Percentiles rank a stretch among this genome's conserved stretches.
Conservation (phyloP, 2,113 vertebrate species). For the Chauna torquata region DNA sequence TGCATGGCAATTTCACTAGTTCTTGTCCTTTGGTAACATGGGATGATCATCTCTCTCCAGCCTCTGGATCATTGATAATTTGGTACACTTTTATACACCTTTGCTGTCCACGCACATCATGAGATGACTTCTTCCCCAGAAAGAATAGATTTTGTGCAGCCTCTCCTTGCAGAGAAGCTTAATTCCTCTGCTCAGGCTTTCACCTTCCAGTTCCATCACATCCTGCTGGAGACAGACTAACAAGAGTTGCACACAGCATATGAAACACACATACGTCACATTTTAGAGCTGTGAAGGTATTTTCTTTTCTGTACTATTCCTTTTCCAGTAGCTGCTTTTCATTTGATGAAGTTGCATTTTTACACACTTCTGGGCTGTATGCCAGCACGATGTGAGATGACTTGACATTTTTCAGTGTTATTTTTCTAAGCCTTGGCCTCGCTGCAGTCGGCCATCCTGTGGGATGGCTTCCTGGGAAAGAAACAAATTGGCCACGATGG, state of each 20-base stretch:
- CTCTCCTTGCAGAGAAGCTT: neutral
- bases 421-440: neutral
- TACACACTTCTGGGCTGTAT: neutral
- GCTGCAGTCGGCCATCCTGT: neutral
- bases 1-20: neutral
- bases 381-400: constrained; percentile 41
- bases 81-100: neutral
- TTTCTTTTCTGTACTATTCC: neutral
- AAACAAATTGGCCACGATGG: neutral
- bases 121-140: neutral
- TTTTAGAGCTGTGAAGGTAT: neutral
- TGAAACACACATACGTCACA: neutral
- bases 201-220: neutral
- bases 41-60: neutral
- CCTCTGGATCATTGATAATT: neutral
- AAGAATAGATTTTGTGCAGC: neutral
- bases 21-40: neutral
- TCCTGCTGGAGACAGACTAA: neutral
- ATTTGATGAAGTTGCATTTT: constrained; percentile 39
- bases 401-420: constrained; percentile 19
- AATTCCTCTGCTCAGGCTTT: neutral
- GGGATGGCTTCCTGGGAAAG: neutral
- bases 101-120: neutral
- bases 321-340: neutral
- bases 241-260: neutral